phyloP scores from a whole-genome alignment of 1,140 invertebrate genomes.

The Caenorhabditis remanei region DNA sequence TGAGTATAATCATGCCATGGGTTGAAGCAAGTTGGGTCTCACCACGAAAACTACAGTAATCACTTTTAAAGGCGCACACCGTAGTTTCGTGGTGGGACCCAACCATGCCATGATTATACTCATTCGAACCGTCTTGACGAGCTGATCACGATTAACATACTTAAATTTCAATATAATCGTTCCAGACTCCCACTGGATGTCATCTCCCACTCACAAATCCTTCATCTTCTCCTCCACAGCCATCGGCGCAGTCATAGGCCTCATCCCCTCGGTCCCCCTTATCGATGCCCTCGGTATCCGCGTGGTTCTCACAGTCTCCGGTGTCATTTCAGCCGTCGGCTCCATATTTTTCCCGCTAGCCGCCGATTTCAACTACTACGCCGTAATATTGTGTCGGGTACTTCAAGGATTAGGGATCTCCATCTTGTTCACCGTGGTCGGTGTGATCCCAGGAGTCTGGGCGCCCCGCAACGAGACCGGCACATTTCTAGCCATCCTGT shows the following conservation, averaged over 20 bases:
- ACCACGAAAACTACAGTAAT: too few relatives aligned
- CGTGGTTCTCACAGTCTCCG: background rate
- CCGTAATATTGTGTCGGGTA: background rate
- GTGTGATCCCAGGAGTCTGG: conserved; percentile 14
- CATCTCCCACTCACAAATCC: background rate
- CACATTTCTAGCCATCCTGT: conserved; percentile 18
- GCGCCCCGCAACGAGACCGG: background rate
- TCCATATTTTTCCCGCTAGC: conserved; percentile 3
- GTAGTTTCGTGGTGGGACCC: too few relatives aligned
- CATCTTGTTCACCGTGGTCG: background rate
- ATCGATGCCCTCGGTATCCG: background rate
- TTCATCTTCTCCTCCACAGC: background rate
- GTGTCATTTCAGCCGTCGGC: background rate
- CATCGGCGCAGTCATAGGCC: conserved; percentile 11
- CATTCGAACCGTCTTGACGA: too few relatives aligned
- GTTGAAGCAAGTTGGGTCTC: too few relatives aligned
- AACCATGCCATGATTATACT: too few relatives aligned
- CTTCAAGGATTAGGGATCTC: conserved; percentile 9
- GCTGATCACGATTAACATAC: too few relatives aligned
- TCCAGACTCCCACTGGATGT: conserved; percentile 6
- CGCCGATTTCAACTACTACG: background rate
- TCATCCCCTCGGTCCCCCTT: background rate
- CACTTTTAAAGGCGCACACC: too few relatives aligned
- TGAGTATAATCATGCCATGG: too few relatives aligned
- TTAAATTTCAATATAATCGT: background rate